Base-by-base conservation (phyloP, 2,797 vertebrate genomes). In the Rhyacichthys aspro region DNA sequence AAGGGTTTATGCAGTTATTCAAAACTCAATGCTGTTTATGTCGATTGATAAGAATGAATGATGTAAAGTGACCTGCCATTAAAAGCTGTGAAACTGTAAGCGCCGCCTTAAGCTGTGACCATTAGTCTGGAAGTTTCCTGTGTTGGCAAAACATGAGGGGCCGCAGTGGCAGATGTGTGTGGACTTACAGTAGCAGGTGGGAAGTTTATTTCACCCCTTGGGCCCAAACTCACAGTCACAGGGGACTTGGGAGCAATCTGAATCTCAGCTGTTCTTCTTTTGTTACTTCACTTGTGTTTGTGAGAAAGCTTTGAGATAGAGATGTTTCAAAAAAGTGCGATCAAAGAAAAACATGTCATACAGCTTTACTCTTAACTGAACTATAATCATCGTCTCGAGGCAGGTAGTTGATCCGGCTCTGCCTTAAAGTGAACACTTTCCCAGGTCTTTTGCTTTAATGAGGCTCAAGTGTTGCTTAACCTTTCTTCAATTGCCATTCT, bases 151-250 rank as follows among this genome's bases (percentile, higher is more conserved):
- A 86, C 86, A 85, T 77, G 72, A 67, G 85, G 70, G 87, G 82
- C 78, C 69, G 72, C 77, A 79, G 85, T 81, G 82, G 82, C 85
- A 88, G 86, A 85, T 86, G 85, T 79, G 61, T 60, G 67, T 43
- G 67, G 66, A 76, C 76, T 81, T 76, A 82, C 86, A 89, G 88
- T 91, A 92, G 91, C 91, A 94, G 88, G 89, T 93, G 90, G 90
- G 86, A 89, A 89, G 77, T 90, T 92, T 92, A 85, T 89, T 90
- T 88, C 79, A 81, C 88, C 85, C 81, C 74, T 67, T 46, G 86
- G 79, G 82, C 74, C 82, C 79, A 83, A 84, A 86, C 64, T 78
- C 57, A 63, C 55, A 55, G 69, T 77, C 72, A 81, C 77, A 70
- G 59, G 78, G 71, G 83, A 70, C 76, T 86, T 74, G 46, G 67